phyloP scores from a whole-genome alignment of 2,888 invertebrate genomes.

The Calephelis perditalis region DNA sequence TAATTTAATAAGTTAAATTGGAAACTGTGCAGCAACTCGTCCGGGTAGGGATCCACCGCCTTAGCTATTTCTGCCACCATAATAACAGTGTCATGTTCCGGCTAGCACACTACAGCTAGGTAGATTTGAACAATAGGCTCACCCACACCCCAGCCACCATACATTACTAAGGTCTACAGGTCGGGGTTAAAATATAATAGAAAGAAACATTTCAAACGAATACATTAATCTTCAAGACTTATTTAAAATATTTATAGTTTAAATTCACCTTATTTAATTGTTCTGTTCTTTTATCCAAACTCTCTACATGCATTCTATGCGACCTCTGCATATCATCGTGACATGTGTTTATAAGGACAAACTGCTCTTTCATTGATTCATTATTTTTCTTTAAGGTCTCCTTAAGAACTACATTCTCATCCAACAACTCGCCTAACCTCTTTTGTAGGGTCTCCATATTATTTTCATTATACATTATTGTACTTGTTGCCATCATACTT shows the following conservation, averaged over 20 bases:
- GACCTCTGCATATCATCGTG: conserved; percentile 82
- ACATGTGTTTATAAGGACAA: conserved; percentile 78
- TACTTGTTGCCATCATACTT: conserved; percentile 67
- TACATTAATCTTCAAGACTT: too few species aligned
- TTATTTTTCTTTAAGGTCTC: conserved; percentile 83
- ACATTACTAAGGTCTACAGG: too few species aligned
- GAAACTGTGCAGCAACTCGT: too few species aligned
- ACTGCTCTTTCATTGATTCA: conserved; percentile 82
- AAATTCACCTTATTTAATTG: conserved; percentile 73
- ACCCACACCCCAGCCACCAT: too few species aligned
- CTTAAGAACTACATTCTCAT: conserved; percentile 76
- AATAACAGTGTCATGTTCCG: too few species aligned
- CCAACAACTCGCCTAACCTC: conserved; percentile 70
- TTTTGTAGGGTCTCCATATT: conserved; percentile 68
- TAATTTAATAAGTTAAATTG: too few species aligned
- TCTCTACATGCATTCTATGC: conserved; percentile 79
- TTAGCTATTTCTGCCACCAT: too few species aligned
- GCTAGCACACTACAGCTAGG: too few species aligned
- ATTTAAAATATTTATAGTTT: not conserved
- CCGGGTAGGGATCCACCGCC: too few species aligned
- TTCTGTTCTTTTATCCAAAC: conserved; percentile 81
- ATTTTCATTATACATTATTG: conserved; percentile 57
- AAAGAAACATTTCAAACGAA: too few species aligned
- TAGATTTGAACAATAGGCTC: too few species aligned
- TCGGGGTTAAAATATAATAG: too few species aligned